phyloP scores from a whole-genome alignment of 2,888 invertebrate species.

The Pherbina coryleti region DNA sequence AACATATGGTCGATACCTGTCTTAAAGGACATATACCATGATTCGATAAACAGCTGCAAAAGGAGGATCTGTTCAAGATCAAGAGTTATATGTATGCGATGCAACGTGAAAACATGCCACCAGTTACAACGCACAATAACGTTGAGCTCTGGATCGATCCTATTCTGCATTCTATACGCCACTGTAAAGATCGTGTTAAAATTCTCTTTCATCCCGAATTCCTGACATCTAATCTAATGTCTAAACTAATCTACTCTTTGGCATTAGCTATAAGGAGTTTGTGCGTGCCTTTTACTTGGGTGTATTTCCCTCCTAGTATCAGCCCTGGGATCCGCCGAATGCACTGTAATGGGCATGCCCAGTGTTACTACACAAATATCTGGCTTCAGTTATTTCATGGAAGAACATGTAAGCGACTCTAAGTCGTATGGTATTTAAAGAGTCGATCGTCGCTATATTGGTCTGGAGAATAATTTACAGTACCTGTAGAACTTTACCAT shows the following conservation, averaged over 20 bases:
- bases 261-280: constrained; percentile 98
- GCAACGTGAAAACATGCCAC: constrained; percentile 90
- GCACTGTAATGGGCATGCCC: constrained; percentile 99
- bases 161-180: constrained; percentile 86
- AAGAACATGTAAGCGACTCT: constrained; percentile 97
- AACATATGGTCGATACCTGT: constrained; percentile 93
- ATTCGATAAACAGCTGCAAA: constrained; percentile 83
- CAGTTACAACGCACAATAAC: constrained; percentile 98
- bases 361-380: constrained; percentile 98
- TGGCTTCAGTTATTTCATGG: constrained; percentile 98
- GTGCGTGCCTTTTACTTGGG: constrained; percentile 98
- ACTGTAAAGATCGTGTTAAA: constrained; percentile 97
- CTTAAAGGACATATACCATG: constrained; percentile 92
- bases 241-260: constrained; percentile 97
- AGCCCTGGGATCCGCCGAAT: constrained; percentile 99
- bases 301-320: constrained; percentile 99
- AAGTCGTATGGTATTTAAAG: constrained; percentile 99
- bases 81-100: constrained; percentile 96
- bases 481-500: constrained; percentile 93
- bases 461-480: constrained; percentile 89
- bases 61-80: constrained; percentile 94
- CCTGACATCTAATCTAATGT: too few relatives aligned
- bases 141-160: constrained; percentile 89
- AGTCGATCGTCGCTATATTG: constrained; percentile 93
- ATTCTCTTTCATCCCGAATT: constrained; percentile 99